A percentile compares a stretch with the other conserved stretches of the same genome.
Evolutionary conservation across 2,888 invertebrate genomes (phyloP).

Genomic region (Lepidocyrtinus sp.): DNA sequence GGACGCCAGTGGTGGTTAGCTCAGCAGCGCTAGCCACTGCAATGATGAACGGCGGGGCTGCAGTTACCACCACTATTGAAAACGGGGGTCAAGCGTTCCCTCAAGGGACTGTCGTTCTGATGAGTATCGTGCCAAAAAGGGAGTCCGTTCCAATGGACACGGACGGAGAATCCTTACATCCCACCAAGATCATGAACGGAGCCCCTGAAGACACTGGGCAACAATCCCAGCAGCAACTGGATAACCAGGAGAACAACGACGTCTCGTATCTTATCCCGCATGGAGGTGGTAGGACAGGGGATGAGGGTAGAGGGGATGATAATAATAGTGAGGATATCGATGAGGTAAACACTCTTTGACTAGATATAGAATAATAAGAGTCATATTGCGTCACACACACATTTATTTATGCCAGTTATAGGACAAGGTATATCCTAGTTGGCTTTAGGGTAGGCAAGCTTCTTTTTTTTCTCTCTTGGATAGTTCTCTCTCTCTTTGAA

Average conservation of each 20-base stretch:
- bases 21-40: slow-evolving; percentile 57
- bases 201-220: slow-evolving; percentile 60
- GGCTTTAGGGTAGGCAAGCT: slow-evolving; percentile 61
- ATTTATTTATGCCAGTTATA: no score
- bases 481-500: no score
- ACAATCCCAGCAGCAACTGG: no score
- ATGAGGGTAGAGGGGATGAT: slow-evolving; percentile 9
- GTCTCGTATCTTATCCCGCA: slow-evolving; percentile 67
- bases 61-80: slow-evolving; percentile 58
- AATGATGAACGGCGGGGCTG: slow-evolving; percentile 58
- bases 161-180: slow-evolving; percentile 71
- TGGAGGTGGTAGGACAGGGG: slow-evolving; percentile 52
- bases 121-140: slow-evolving; percentile 68
- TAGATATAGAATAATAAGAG: no score
- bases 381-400: no score
- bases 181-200: slow-evolving; percentile 64
- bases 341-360: slow-evolving; percentile 52
- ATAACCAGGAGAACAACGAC: slow-evolving; percentile 51
- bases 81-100: slow-evolving; percentile 62
- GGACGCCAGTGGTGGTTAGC: slow-evolving; percentile 50
- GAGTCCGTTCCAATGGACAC: slow-evolving; percentile 63
- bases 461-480: background rate
- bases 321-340: slow-evolving; percentile 21
- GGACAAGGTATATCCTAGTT: slow-evolving; percentile 66
- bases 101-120: slow-evolving; percentile 67